phyloP scores from a whole-genome alignment of 2,113 vertebrate species.

The Melanerpes aurifrons region DNA sequence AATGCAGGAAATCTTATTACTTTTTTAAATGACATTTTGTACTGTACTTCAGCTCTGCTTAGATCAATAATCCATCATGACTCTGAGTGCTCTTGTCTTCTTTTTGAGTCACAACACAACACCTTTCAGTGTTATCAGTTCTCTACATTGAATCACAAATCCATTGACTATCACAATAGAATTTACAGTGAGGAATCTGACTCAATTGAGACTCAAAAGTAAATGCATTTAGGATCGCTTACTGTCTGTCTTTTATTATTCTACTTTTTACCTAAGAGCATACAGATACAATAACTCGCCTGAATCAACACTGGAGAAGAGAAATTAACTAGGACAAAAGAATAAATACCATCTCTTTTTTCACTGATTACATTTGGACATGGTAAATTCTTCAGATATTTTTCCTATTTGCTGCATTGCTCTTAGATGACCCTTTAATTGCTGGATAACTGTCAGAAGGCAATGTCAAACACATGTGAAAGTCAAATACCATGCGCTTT shows the following conservation, averaged over 20 bases:
- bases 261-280: not conserved
- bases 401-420: not conserved
- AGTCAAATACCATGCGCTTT: not conserved
- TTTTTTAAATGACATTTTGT: not conserved
- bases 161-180: not conserved
- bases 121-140: not conserved
- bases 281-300: not conserved
- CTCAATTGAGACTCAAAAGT: not conserved
- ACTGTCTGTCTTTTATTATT: not conserved
- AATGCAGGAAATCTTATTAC: not conserved
- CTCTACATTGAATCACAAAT: not conserved
- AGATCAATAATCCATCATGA: not conserved
- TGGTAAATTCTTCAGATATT: not conserved
- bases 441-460: not conserved
- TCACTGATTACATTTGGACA: not conserved
- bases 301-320: not conserved
- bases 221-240: not conserved
- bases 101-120: not conserved
- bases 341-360: not conserved
- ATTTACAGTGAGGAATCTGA: not conserved
- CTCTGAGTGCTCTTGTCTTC: not conserved
- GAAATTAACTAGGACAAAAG: not conserved
- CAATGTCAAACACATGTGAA: not conserved
- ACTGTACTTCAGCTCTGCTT: not conserved
- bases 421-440: not conserved